phyloP scores from a whole-genome alignment of 2,113 vertebrate genomes.

The Elanus axillaris region DNA sequence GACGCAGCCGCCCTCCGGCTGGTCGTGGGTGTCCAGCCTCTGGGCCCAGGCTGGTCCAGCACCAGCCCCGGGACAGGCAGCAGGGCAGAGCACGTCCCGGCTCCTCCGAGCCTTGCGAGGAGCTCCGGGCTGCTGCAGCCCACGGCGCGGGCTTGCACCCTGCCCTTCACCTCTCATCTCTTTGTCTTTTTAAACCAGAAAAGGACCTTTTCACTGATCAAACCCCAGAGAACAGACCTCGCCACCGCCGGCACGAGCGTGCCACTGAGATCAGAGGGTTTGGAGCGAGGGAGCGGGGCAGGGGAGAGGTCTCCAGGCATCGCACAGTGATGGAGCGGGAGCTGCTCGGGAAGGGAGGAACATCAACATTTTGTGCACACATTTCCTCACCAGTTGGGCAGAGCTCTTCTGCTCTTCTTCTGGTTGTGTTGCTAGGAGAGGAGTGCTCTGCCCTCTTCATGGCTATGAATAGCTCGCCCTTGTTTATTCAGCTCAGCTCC shows the following conservation, averaged over 20 bases:
- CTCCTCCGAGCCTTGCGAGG: neutral
- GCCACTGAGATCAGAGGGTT: neutral
- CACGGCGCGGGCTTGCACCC: rapidly evolving
- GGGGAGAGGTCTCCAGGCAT: neutral
- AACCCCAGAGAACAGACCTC: neutral
- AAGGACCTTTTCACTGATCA: neutral
- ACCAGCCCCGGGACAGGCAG: neutral
- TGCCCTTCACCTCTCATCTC: neutral
- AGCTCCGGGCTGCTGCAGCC: rapidly evolving
- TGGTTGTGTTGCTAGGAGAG: constrained; percentile 70
- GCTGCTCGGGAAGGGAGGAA: neutral
- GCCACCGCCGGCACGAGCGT: neutral
- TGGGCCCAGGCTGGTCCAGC: neutral
- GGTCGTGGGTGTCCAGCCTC: neutral
- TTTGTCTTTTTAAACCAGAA: neutral
- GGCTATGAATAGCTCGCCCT: constrained; percentile 60
- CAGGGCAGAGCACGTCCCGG: rapidly evolving
- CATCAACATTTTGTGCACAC: neutral
- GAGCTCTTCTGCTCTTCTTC: constrained; percentile 44
- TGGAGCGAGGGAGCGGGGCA: neutral
- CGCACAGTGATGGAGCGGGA: neutral
- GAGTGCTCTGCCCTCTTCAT: constrained; percentile 53
- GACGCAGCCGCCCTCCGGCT: neutral
- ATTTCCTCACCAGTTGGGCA: constrained; percentile 42
- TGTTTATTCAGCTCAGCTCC: constrained; percentile 64